phyloP scores from a whole-genome alignment of 2,888 invertebrate species.

The Caradrina kadenii region DNA sequence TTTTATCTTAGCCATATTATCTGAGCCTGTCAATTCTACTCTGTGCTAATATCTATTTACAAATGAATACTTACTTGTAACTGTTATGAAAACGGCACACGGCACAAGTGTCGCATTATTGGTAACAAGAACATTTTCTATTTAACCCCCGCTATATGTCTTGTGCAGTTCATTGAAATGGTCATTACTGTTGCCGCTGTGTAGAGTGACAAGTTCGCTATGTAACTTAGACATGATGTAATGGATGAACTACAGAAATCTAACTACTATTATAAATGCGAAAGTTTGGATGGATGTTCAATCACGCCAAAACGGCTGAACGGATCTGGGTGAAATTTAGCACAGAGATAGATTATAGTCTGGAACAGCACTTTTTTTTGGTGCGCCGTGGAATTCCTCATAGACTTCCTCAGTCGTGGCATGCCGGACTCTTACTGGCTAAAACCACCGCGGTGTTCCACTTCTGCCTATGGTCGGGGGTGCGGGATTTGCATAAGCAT shows the following conservation, averaged over 20 bases:
- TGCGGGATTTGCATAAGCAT: too few relatives aligned
- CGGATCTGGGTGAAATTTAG: too few relatives aligned
- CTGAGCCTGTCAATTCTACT: neutral
- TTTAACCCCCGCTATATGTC: slow-evolving; percentile 20
- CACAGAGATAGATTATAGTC: too few relatives aligned
- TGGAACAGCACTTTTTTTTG: too few relatives aligned
- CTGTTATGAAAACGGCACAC: slow-evolving; percentile 31
- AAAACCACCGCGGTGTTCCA: too few relatives aligned
- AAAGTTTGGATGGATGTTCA: too few relatives aligned
- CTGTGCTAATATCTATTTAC: slow-evolving; percentile 12
- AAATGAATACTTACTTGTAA: slow-evolving; percentile 14
- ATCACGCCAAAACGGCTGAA: too few relatives aligned
- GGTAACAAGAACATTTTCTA: slow-evolving; percentile 32
- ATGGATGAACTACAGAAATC: slow-evolving; percentile 15
- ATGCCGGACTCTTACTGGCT: too few relatives aligned
- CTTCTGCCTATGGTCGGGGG: too few relatives aligned
- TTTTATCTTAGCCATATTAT: slow-evolving; percentile 14
- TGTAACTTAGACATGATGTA: slow-evolving; percentile 18
- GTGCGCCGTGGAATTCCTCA: too few relatives aligned
- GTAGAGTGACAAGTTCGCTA: slow-evolving; percentile 6
- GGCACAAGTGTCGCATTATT: slow-evolving; percentile 7
- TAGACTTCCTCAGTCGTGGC: too few relatives aligned
- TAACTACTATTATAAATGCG: too few relatives aligned
- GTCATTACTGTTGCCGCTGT: slow-evolving; percentile 47
- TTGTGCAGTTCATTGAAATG: slow-evolving; percentile 30